Conservation (phyloP, 2,888 invertebrate genomes). For the Sinelater perroti region DNA sequence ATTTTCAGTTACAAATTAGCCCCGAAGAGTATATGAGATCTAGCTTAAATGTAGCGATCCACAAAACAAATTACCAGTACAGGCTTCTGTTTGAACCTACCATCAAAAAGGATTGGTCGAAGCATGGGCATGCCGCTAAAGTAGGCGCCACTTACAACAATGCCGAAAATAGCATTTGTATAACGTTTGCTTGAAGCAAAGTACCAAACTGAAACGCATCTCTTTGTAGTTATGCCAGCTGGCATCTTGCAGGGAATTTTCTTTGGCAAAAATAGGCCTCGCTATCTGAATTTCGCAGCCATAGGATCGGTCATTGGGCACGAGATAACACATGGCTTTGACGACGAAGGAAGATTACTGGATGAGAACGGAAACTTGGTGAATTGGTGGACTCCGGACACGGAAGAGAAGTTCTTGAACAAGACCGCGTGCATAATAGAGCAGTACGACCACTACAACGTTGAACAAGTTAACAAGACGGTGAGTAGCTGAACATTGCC, state of each 20-base stretch:
- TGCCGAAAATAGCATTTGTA: constrained; percentile 66
- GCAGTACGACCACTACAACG: constrained; percentile 87
- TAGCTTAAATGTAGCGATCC: constrained; percentile 62
- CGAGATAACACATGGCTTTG: constrained; percentile 86
- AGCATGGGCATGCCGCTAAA: constrained; percentile 62
- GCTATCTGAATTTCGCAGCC: constrained; percentile 86
- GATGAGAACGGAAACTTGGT: constrained; percentile 20
- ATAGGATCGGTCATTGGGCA: constrained; percentile 88
- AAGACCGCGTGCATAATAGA: constrained; percentile 86
- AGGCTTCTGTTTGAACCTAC: constrained; percentile 58
- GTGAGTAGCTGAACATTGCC: constrained; percentile 65
- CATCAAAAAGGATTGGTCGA: constrained; percentile 64
- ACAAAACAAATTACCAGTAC: constrained; percentile 63
- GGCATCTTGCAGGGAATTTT: constrained; percentile 88
- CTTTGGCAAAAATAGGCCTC: constrained; percentile 83
- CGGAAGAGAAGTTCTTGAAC: constrained; percentile 81
- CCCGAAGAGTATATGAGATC: constrained; percentile 60
- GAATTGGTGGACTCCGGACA: constrained; percentile 72
- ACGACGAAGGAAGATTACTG: constrained; percentile 50
- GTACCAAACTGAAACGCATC: neutral
- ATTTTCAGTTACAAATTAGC: constrained; percentile 57
- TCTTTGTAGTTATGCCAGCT: constrained; percentile 68
- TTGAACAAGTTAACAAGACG: constrained; percentile 67
- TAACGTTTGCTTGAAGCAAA: neutral
- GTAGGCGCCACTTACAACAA: constrained; percentile 66